phyloP scores from a whole-genome alignment of 2,797 vertebrate species.

The Ispidina picta region DNA sequence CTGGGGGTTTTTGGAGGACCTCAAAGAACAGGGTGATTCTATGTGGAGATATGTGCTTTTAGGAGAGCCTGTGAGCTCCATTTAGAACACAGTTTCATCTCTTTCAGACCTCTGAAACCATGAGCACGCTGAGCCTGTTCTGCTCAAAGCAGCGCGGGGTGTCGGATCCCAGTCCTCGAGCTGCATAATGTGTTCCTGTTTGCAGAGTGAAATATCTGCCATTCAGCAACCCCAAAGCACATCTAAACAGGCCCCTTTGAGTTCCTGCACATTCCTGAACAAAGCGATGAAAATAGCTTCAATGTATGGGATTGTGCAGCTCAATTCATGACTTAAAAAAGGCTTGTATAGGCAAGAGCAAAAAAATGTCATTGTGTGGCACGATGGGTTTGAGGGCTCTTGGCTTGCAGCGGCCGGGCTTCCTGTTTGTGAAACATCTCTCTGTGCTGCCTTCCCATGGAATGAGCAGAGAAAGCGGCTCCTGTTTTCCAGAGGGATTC shows the following conservation, averaged over 20 bases:
- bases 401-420: background rate
- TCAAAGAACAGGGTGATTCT: background rate
- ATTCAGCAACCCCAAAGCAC: slow-evolving; percentile 2
- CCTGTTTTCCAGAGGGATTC: background rate
- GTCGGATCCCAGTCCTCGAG: background rate
- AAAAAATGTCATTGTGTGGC: slow-evolving; percentile 11
- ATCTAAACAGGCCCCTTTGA: slow-evolving; percentile 45
- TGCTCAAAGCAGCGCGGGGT: background rate
- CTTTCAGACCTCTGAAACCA: background rate
- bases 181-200: background rate
- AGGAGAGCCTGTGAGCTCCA: background rate
- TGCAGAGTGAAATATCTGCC: slow-evolving; percentile 19
- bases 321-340: background rate
- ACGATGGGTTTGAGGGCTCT: background rate
- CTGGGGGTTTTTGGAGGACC: background rate
- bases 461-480: background rate
- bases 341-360: background rate
- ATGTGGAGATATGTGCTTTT: background rate
- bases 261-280: background rate
- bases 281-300: slow-evolving; percentile 34
- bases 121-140: background rate
- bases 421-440: slow-evolving; percentile 18
- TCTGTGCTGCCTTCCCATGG: background rate
- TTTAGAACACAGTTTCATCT: background rate
- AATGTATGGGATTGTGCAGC: slow-evolving; percentile 9